Evolutionary conservation across 2,797 vertebrate genomes (phyloP), one percentile per base, ranked within the genome.

Genomic region (Enteromius fasciolatus): DNA sequence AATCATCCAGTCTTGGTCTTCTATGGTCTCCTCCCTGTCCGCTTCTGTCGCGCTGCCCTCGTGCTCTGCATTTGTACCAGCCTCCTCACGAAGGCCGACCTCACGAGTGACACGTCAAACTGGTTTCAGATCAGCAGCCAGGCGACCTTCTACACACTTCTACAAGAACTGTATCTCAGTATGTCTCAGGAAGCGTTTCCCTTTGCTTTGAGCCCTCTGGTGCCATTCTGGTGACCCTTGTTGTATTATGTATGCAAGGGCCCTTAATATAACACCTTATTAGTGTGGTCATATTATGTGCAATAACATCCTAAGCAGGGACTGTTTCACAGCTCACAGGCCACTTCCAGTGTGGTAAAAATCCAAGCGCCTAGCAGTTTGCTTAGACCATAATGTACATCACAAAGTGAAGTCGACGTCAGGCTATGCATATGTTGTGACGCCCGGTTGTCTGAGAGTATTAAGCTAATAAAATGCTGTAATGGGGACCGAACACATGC

Each of bases 131-230:
- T 83, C 67, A 73, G 82, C 80, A 39, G 70, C 82, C 66, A 75
- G 75, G 80, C 44, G 33, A 75, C 54, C 61, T 59, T 81, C 75
- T 70, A 61, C 78, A 63, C 63, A 81, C 81, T 78, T 74, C 64
- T 63, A 75, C 78, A 44, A 66, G 59, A 81, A 79, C 63, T 50
- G 33, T 86, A 80, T 85, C 75, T 85, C 83, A 89, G 91, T 93
- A 88, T 93, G 94, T 95, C 96, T 97, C 96, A 96, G 96, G 96
- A 96, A 97, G 76, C 83, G 89, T 90, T 80, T 83, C 79, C 81
- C 57, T 69, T 68, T 93, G 90, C 31, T 82, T 90, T 90, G 92
- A 85, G 75, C 90, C 90, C 81, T 92, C 89, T 83, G 83, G 92
- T 94, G 95, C 95, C 93, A 89, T 90, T 88, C 82, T 83, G 84